A percentile compares a stretch with the other conserved stretches of the same genome.
These are phyloP conservation scores for Euglossa dilemma DNA, from an alignment of 1,140 invertebrate species.

Conservation along the genomic window DNA sequence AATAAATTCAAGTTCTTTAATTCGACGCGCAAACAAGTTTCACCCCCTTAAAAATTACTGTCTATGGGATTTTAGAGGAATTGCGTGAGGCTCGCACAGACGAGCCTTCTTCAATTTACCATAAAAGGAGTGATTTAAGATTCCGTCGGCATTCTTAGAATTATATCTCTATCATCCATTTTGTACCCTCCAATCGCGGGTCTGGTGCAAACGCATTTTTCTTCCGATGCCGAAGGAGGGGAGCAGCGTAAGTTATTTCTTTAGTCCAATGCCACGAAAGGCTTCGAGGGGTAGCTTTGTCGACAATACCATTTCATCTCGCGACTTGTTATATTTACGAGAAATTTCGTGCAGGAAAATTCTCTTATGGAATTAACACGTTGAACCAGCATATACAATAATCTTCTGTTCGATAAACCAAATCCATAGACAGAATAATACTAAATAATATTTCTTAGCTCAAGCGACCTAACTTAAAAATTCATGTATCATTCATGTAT, in stretches of 20 bases:
- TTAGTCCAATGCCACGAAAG: conserved; percentile 58
- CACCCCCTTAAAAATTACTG: neutral
- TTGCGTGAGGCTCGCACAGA: neutral
- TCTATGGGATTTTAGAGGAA: neutral
- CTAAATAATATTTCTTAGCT: too few species aligned
- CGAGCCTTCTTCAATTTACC: conserved; percentile 49
- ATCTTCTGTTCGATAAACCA: neutral
- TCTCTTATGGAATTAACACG: neutral
- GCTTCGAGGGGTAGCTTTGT: conserved; percentile 45
- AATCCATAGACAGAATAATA: too few species aligned
- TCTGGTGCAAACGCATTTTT: conserved; percentile 59
- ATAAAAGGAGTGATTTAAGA: conserved; percentile 65
- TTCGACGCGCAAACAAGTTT: conserved; percentile 7
- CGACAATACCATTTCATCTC: conserved; percentile 46
- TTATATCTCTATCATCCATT: conserved; percentile 68
- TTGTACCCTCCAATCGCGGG: conserved; percentile 59
- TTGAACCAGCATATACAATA: neutral
- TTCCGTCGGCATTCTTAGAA: conserved; percentile 57
- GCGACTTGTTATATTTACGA: conserved; percentile 43
- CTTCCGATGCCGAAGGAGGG: conserved; percentile 44
- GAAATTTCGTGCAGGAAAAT: conserved; percentile 25
- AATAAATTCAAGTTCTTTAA: neutral
- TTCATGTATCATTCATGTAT: too few species aligned
- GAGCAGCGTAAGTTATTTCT: conserved; percentile 61
- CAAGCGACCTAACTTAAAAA: too few species aligned